Percentiles rank a stretch among this genome's conserved stretches.
phyloP scores from a whole-genome alignment of 2,888 invertebrate species.

The Amphipoea lucens region DNA sequence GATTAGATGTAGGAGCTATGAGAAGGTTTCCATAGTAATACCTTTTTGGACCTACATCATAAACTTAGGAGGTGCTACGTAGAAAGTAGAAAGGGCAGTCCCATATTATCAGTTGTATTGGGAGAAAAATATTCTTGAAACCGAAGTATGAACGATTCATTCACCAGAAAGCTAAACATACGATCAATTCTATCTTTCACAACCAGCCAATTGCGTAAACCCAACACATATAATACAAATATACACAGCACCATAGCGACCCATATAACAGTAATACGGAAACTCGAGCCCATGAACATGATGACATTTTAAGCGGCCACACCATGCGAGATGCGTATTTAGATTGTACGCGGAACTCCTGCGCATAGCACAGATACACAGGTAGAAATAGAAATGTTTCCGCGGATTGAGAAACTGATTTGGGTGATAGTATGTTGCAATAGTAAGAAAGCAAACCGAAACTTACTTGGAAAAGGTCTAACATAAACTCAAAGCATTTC shows the following conservation, averaged over 20 bases:
- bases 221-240: slow-evolving; percentile 19
- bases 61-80: not conserved
- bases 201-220: slow-evolving; percentile 2
- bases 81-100: no score
- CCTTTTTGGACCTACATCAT: not conserved
- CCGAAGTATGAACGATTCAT: not conserved
- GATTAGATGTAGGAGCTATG: no score
- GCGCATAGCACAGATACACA: slow-evolving; percentile 52
- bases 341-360: slow-evolving; percentile 67
- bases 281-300: slow-evolving; percentile 50
- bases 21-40: no score
- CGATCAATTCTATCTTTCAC: slow-evolving; percentile 13
- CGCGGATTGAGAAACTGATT: slow-evolving; percentile 35
- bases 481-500: not conserved
- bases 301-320: slow-evolving; percentile 70
- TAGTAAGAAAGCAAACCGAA: not conserved
- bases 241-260: slow-evolving; percentile 35
- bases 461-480: not conserved
- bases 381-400: slow-evolving; percentile 55
- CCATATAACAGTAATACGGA: slow-evolving; percentile 62
- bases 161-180: not conserved
- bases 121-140: not conserved
- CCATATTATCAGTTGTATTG: not conserved
- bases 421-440: slow-evolving; percentile 11
- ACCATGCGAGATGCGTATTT: slow-evolving; percentile 66